phyloP scores from a whole-genome alignment of 2,797 vertebrate genomes.

The Antrozous pallidus region DNA sequence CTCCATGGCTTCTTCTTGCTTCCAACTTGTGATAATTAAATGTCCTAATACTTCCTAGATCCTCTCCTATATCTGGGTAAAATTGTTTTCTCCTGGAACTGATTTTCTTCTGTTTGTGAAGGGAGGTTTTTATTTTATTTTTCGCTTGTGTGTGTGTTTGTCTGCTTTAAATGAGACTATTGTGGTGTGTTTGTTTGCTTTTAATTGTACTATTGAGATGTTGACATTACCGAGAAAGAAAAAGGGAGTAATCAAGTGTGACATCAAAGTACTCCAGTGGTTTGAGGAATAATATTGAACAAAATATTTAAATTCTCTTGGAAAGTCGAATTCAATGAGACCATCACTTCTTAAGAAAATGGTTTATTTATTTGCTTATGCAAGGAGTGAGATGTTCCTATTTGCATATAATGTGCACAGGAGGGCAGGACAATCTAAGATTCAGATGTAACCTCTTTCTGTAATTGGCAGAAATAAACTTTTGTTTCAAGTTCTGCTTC shows the following conservation, averaged over 20 bases:
- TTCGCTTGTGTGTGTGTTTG: not conserved
- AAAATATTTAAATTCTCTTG: not conserved
- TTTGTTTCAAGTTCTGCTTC: slow-evolving; percentile 33
- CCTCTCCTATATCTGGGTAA: not conserved
- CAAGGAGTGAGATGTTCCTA: not conserved
- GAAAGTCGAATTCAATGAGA: not conserved
- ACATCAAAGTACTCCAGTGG: not conserved
- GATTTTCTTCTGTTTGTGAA: not conserved
- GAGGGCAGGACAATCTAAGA: not conserved
- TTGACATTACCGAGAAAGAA: slow-evolving; percentile 13
- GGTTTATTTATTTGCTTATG: not conserved
- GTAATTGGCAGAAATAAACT: not conserved
- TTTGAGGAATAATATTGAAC: not conserved
- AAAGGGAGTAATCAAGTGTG: not conserved
- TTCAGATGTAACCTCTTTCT: not conserved
- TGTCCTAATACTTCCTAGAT: not conserved
- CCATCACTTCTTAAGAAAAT: not conserved
- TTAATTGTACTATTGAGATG: not conserved
- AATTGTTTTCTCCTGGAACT: not conserved
- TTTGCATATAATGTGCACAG: not conserved
- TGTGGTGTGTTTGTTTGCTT: not conserved
- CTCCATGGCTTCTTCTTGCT: not conserved
- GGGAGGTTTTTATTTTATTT: not conserved
- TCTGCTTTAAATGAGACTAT: not conserved
- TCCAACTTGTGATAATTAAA: not conserved